Evolutionary conservation across 2,113 vertebrate species (phyloP), one percentile per base, ranked within the genome.

Genomic region (Phalacrocorax carbo): DNA sequence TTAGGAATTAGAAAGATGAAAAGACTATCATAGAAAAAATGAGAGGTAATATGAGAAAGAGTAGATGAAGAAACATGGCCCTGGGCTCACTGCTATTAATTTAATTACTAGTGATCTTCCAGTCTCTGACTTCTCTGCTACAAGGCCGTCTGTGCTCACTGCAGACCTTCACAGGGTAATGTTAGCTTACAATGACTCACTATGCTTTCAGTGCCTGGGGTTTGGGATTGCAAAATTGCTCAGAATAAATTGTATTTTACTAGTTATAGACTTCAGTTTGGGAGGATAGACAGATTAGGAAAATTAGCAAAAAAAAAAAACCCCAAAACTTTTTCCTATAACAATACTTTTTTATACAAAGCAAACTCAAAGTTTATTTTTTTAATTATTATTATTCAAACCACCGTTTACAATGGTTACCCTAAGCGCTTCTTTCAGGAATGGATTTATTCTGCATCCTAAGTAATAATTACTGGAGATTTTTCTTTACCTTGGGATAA

Each of bases 31-130:
- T 6, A 93, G 68, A 27, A 90, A 93, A 89, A 89, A 42, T 27
- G 48, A 62, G 82, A 97, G 38, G 38, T 26, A 87, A 66, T 87
- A 86, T 15, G 32, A 92, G 66, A 88, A 88, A 77, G 2, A 38
- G 38, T 78, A 95, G 75, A 94, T 92, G 66, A 93, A 95, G 88
- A 88, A 94, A 83, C 13, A 73, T 26, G 46, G 86, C 91, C 86
- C 42, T 86, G 55, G 80, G 91, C 89, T 77, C 55, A 70, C 13
- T 64, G 29, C 76, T 88, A 94, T 86, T 95, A 90, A 95, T 94
- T 93, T 88, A 94, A 96, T 96, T 95, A 92, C 69, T 38, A 83
- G 60, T 81, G 77, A 96, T 96, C 81, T 82, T 46, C 52, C 73
- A 76, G 64, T 71, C 68, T 81, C 48, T 89, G 55, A 78, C n/a